These are phyloP conservation scores for Machimus rusticus DNA, from an alignment of 2,888 invertebrate genomes.

Conservation along the genomic window DNA sequence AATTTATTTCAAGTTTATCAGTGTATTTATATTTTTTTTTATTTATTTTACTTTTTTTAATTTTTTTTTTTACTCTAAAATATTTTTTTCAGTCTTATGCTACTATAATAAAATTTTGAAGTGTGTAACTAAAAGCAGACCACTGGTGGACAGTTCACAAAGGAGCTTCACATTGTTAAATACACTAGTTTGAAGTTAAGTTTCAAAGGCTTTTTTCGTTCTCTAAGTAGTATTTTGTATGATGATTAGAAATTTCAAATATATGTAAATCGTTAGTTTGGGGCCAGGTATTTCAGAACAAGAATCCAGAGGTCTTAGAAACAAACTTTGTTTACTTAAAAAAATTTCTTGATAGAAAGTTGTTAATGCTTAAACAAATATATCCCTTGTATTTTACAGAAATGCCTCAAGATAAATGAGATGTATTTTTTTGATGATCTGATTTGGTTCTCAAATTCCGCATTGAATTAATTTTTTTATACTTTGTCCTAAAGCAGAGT, in stretches of 20 bases:
- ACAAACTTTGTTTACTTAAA: too few relatives aligned
- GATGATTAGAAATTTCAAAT: background rate
- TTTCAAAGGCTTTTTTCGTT: background rate
- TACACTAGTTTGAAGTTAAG: background rate
- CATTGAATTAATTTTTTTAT: too few relatives aligned
- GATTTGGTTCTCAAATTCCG: too few relatives aligned
- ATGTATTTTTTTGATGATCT: too few relatives aligned
- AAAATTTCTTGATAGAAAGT: too few relatives aligned
- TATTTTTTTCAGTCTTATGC: constrained; percentile 36
- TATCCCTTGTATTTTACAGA: too few relatives aligned
- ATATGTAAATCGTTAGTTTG: too few relatives aligned
- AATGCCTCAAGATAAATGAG: too few relatives aligned
- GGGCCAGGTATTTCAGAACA: too few relatives aligned
- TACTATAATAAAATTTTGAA: constrained; percentile 21
- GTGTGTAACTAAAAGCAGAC: constrained; percentile 14
- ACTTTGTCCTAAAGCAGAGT: too few relatives aligned
- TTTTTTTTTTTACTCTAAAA: constrained; percentile 4
- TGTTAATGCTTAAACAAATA: too few relatives aligned
- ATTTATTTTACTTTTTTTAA: background rate
- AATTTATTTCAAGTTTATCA: background rate
- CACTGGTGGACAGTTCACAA: background rate
- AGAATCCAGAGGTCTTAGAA: too few relatives aligned
- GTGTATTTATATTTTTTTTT: constrained; percentile 11
- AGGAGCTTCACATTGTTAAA: background rate
- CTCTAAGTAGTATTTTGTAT: background rate